Percentiles rank a stretch among this genome's conserved stretches.
Evolutionary conservation across 2,113 vertebrate genomes (phyloP).

Genomic region (Fukomys damarensis): DNA sequence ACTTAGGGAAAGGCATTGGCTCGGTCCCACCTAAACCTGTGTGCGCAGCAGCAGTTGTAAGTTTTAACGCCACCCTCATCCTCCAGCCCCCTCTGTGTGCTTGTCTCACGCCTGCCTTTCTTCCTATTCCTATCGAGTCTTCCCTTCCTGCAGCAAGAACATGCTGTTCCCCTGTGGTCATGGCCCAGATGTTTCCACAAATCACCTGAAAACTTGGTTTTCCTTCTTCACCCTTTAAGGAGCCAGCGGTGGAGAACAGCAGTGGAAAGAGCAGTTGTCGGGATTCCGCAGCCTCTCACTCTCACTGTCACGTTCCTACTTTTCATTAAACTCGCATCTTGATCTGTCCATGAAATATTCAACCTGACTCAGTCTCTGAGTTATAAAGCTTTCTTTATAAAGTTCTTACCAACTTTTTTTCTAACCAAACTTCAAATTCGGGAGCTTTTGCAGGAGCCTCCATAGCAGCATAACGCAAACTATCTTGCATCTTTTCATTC

Average conservation of each 20-base stretch:
- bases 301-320: neutral
- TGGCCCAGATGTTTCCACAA: neutral
- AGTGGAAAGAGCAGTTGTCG: neutral
- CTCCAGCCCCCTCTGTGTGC: neutral
- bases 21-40: neutral
- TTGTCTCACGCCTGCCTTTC: neutral
- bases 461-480: neutral
- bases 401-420: neutral
- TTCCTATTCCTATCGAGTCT: neutral
- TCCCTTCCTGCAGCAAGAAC: neutral
- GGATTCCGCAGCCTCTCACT: neutral
- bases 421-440: neutral
- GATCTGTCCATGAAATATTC: neutral
- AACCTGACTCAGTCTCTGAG: neutral
- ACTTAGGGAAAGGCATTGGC: neutral
- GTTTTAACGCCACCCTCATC: neutral
- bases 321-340: neutral
- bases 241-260: neutral
- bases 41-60: neutral
- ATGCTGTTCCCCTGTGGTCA: neutral
- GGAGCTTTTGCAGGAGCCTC: neutral
- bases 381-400: neutral
- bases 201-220: neutral
- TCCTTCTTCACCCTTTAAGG: neutral
- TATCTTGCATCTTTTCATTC: neutral